A percentile compares a stretch with the other conserved stretches of the same genome.
phyloP scores from a whole-genome alignment of 2,888 invertebrate genomes.

The Tenthredo notha region DNA sequence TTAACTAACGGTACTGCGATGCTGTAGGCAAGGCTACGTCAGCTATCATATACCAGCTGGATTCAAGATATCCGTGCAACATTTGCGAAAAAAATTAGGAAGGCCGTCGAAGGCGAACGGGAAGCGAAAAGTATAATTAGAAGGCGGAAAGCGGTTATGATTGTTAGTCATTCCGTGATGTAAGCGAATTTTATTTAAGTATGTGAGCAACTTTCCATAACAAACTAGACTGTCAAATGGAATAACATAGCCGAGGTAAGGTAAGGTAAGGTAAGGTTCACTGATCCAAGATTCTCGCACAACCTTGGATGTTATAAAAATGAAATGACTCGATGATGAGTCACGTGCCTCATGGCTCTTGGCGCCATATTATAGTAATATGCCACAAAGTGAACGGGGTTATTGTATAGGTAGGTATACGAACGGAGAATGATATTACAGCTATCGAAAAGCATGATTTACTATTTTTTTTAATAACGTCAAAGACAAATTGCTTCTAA shows the following conservation, averaged over 20 bases:
- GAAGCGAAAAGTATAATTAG: background rate
- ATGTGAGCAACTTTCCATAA: background rate
- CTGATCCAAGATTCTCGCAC: background rate
- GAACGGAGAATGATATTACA: constrained; percentile 11
- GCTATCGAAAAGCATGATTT: constrained; percentile 1
- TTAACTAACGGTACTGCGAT: constrained; percentile 13
- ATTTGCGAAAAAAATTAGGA: constrained; percentile 19
- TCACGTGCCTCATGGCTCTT: constrained; percentile 11
- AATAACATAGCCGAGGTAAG: background rate
- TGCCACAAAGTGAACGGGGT: constrained; percentile 22
- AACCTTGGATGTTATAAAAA: constrained; percentile 35
- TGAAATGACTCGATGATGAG: constrained; percentile 33
- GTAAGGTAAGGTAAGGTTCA: background rate
- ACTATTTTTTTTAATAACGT: background rate
- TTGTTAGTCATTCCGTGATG: background rate
- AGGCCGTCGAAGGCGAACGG: background rate
- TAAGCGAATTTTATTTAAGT: background rate
- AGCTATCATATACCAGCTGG: background rate
- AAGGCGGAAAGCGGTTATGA: background rate
- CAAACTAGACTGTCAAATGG: background rate
- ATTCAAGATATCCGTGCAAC: constrained; percentile 26
- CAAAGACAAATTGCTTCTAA: background rate
- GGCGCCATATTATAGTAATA: constrained; percentile 17
- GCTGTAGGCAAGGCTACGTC: constrained; percentile 32
- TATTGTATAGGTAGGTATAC: background rate